Evolutionary conservation across 2,797 vertebrate genomes (phyloP), one percentile per base, ranked within the genome.

Genomic region (Chelmon rostratus): DNA sequence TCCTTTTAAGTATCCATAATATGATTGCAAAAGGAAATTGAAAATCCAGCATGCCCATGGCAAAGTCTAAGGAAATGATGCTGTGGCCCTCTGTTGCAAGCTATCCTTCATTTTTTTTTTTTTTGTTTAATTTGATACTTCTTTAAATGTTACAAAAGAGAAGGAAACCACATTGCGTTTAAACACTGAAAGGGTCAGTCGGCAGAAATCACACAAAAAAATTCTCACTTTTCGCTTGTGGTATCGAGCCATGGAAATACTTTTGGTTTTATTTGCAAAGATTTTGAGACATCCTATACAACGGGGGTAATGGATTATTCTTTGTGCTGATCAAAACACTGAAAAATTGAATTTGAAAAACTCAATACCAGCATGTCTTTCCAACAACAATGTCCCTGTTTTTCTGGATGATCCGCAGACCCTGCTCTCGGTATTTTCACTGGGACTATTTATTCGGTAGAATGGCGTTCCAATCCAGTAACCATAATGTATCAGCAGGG

Each of bases 401-500:
- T 53, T 35, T 53, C 16, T 65, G 28, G 53, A 47, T 73, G 73
- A 73, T 53, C 23, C 44, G 38, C 44, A 72, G 23, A 53, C 21
- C 23, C 8, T 18, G 38, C 33, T 65, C 25, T 65, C 13, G 65
- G 33, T 42, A 37, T 37, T 66, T 56, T 68, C 23, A 65, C 3
- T 25, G 25, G 28, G 25, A 8, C 37, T 40, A 53, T 56, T 53
- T 46, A 28, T 66, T 50, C 0, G 0, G 10, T 65, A 31, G 37
- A 52, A 65, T 65, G 44, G 33, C 47, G 13, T 25, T 70, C 37
- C 46, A 66, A 35, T 62, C 47, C 65, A 81, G 38, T 25, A 35
- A 70, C 40, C 5, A 59, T 61, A 59, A 65, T 59, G 33, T 23
- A 40, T 57, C 52, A 53, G 50, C 1, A 3, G 44, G 38, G 33